A percentile compares a stretch with the other conserved stretches of the same genome.
Evolutionary conservation across 2,888 invertebrate genomes (phyloP).

Genomic region (Clanis bilineata): DNA sequence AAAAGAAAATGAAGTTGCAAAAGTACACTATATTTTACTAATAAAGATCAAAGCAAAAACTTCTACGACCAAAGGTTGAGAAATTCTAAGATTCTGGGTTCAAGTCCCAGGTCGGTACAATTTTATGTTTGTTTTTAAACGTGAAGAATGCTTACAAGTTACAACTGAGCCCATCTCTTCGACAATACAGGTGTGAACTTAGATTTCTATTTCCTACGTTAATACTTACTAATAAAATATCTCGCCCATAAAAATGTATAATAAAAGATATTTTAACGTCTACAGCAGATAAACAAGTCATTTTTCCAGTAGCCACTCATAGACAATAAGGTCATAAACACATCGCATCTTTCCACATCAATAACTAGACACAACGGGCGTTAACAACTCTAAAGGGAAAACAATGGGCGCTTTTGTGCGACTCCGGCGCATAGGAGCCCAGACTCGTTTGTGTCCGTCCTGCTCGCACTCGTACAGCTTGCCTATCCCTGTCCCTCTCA

Average conservation of each 20-base stretch:
- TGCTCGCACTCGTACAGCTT: slow-evolving; percentile 31
- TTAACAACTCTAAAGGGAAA: slow-evolving; percentile 48
- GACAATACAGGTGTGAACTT: no score
- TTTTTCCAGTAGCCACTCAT: slow-evolving; percentile 39
- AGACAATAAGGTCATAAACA: slow-evolving; percentile 46
- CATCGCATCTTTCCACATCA: slow-evolving; percentile 40
- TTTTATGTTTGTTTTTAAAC: no score
- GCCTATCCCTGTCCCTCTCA: slow-evolving; percentile 44
- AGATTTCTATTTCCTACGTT: no score
- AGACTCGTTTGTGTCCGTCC: slow-evolving; percentile 37
- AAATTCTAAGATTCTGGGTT: no score
- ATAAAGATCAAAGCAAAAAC: no score
- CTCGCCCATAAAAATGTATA: not conserved
- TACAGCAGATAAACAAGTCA: slow-evolving; percentile 17
- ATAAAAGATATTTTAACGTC: not conserved
- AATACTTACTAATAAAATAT: not conserved
- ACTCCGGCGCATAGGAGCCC: slow-evolving; percentile 52
- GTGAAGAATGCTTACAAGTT: no score
- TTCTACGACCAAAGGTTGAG: no score
- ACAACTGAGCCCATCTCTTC: no score
- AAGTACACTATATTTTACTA: no score
- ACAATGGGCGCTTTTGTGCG: slow-evolving; percentile 56
- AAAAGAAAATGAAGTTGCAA: no score
- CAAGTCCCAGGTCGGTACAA: no score
- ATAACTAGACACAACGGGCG: slow-evolving; percentile 54